A percentile compares a stretch with the other conserved stretches of the same genome.
Evolutionary conservation across 1,140 invertebrate genomes (phyloP).

Genomic region (Apis laboriosa): DNA sequence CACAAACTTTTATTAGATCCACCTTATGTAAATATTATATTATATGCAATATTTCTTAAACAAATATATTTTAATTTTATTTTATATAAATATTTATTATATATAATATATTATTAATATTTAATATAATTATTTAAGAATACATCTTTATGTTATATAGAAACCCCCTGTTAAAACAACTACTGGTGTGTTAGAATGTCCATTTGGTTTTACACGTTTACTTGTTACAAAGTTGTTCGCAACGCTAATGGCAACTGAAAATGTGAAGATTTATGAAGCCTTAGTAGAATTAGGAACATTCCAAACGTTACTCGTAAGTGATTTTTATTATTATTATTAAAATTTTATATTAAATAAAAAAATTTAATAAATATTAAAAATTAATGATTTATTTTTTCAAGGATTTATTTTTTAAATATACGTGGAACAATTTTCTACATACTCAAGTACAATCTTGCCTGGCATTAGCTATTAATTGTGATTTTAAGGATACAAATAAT

Average conservation of each 20-base stretch:
- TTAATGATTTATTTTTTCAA: conserved; percentile 71
- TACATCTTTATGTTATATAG: conserved; percentile 73
- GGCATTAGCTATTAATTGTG: conserved; percentile 83
- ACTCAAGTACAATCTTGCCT: conserved; percentile 90
- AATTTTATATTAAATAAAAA: background rate
- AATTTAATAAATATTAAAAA: background rate
- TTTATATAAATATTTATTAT: conserved; percentile 10
- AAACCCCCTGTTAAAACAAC: conserved; percentile 85
- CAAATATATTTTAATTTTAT: conserved; percentile 31
- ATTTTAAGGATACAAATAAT: conserved; percentile 76
- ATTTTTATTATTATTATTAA: background rate
- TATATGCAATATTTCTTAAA: conserved; percentile 11
- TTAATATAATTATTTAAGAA: background rate
- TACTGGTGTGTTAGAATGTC: conserved; percentile 85
- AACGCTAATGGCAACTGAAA: conserved; percentile 86
- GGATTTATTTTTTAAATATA: conserved; percentile 92
- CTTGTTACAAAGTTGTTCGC: conserved; percentile 88
- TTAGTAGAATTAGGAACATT: conserved; percentile 83
- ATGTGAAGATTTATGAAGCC: conserved; percentile 82
- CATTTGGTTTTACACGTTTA: conserved; percentile 89
- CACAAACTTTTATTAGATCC: conserved; percentile 87
- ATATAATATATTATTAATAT: conserved; percentile 15
- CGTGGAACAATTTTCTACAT: conserved; percentile 95
- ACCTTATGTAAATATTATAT: conserved; percentile 83
- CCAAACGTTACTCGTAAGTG: conserved; percentile 84